Conservation (phyloP, 1,140 invertebrate species). For the Archivesica marissinica region DNA sequence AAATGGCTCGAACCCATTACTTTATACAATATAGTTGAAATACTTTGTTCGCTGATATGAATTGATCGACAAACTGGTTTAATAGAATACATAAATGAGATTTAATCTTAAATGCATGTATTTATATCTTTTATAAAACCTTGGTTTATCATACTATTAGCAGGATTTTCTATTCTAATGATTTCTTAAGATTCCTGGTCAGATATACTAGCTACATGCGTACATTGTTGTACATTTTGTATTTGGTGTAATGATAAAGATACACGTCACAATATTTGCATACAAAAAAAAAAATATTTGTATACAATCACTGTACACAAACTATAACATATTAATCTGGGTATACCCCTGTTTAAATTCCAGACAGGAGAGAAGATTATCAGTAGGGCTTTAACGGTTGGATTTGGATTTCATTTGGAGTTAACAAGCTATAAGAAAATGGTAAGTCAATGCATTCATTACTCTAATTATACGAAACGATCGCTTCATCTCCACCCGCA, state of each 20-base stretch:
- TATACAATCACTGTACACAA: neutral
- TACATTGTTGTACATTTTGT: neutral
- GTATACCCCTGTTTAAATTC: neutral
- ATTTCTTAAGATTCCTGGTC: neutral
- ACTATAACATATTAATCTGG: neutral
- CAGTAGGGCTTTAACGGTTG: neutral
- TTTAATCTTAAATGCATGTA: constrained; percentile 31
- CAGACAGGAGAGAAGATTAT: neutral
- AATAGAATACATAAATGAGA: constrained; percentile 18
- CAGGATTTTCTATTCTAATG: constrained; percentile 13
- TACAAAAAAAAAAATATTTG: constrained; percentile 3
- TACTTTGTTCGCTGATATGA: neutral
- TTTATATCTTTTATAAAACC: neutral
- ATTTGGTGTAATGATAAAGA: neutral
- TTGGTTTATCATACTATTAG: neutral
- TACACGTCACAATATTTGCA: neutral
- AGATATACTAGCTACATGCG: neutral
- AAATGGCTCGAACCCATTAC: neutral
- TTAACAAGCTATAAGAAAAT: constrained; percentile 13
- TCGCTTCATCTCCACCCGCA: too few relatives aligned
- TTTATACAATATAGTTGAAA: constrained; percentile 21
- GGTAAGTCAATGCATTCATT: too few relatives aligned
- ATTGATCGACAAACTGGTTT: neutral
- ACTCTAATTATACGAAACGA: too few relatives aligned
- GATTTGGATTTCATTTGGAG: neutral